Evolutionary conservation across 2,113 vertebrate species (phyloP).

Genomic region (Cairina moschata): DNA sequence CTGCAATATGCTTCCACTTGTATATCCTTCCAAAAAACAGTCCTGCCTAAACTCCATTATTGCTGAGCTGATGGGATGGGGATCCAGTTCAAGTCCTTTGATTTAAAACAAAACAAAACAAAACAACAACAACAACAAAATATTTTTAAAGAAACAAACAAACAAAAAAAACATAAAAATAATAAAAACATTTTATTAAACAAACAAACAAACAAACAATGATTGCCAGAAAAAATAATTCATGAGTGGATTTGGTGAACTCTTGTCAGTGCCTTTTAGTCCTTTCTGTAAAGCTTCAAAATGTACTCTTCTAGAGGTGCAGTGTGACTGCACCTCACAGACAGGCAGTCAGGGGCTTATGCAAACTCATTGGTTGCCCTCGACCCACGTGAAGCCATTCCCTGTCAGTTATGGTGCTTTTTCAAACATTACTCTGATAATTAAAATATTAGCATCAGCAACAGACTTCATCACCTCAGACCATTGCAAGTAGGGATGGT

Average conservation of each 20-base stretch:
- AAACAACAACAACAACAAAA: too few species aligned
- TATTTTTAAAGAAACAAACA: not conserved
- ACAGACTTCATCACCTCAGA: conserved; percentile 10
- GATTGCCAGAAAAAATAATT: not conserved
- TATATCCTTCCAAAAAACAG: not conserved
- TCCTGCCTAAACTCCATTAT: not conserved
- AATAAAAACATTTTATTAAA: not conserved
- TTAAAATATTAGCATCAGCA: conserved; percentile 30
- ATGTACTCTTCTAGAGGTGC: not conserved
- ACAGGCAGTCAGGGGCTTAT: not conserved
- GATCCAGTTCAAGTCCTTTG: not conserved
- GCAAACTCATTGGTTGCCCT: not conserved
- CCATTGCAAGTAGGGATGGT: conserved; percentile 13
- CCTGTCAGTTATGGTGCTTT: not conserved
- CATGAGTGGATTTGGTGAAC: not conserved
- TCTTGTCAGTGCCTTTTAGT: not conserved
- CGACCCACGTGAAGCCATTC: not conserved
- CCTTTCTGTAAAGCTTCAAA: not conserved
- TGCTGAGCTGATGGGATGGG: not conserved
- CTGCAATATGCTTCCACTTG: not conserved
- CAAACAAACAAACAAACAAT: not conserved
- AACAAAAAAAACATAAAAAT: not conserved
- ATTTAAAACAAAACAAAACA: not conserved
- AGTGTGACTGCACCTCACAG: not conserved
- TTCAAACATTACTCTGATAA: conserved; percentile 5